Evolutionary conservation across 2,797 vertebrate genomes (phyloP), one percentile per base, ranked within the genome.

Genomic region (Caiman crocodilus): DNA sequence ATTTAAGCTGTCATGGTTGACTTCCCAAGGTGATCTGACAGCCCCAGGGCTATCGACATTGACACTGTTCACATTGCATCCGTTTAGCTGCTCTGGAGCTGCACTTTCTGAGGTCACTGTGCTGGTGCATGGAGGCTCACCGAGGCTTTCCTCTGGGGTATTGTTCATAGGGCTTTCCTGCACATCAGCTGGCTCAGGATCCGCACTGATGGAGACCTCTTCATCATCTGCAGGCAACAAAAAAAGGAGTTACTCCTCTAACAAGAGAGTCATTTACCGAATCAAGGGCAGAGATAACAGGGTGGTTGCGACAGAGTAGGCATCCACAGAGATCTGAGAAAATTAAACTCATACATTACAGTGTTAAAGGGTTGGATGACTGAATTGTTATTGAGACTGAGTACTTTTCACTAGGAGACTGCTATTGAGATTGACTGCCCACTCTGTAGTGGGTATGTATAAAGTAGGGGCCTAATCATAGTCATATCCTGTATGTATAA

Each of bases 161-260:
- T 94, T 97, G 80, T 76, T 97, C 82, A 97, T 92, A 76, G 95
- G 96, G 82, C 96, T 97, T 84, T 97, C 97, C 94, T 96, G 97
- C 57, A 90, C 89, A 82, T 97, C 97, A 25, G 97, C 96, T 88
- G 97, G 96, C 79, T 98, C 98, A 25, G 98, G 96, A 92, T 99
- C 98, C 32, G 98, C 97, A 93, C 98, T 98, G 93, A 98, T 94
- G 32, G 99, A 99, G 56, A 99, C 95, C 88, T 99, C 99, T 96
- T 99, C 99, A 85, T 99, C 99, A 98, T 99, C 99, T 99, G 90
- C 30, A 69, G 89, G 83, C 79, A 95, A 97, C 67, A 97, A 82
- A 32, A 96, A 90, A 95, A 93, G 60, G 83, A 94, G 88, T 92
- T 50, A 88, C 3, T 82, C 69, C 58, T 94, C 89, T 76, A 89